A percentile compares a stretch with the other conserved stretches of the same genome.
Conservation (phyloP, 2,888 invertebrate species). For the Eustalomyia histrio region DNA sequence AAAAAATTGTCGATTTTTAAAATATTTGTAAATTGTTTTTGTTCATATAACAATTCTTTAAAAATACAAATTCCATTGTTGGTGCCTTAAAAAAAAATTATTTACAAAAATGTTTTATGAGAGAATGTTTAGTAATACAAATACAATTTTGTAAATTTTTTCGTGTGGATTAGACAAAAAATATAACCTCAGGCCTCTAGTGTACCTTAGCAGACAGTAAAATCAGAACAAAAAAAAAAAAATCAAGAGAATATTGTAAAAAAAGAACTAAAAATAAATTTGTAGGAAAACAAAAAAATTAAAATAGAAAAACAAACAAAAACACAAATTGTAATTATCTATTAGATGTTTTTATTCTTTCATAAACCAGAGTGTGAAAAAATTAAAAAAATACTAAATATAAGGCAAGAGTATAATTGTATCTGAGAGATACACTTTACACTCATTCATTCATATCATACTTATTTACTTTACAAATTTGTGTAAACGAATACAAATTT, state of each 20-base stretch:
- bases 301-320: slow-evolving; percentile 7
- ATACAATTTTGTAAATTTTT: no score
- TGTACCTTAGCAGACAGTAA: neutral
- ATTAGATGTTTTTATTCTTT: slow-evolving; percentile 34
- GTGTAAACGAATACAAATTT: slow-evolving; percentile 31
- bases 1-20: no score
- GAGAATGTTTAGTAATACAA: no score
- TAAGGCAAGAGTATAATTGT: slow-evolving; percentile 31
- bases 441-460: slow-evolving; percentile 32
- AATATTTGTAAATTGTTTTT: no score
- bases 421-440: slow-evolving; percentile 52
- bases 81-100: no score
- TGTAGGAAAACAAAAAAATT: slow-evolving; percentile 36
- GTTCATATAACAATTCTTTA: no score
- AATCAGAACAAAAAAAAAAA: neutral
- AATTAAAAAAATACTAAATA: neutral
- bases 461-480: slow-evolving; percentile 13
- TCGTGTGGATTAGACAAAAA: no score
- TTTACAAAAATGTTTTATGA: no score
- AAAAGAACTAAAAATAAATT: slow-evolving; percentile 44
- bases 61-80: no score
- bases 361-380: slow-evolving; percentile 41
- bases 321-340: slow-evolving; percentile 53
- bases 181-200: no score
- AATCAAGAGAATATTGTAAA: neutral